phyloP scores from a whole-genome alignment of 2,113 vertebrate genomes.

The Heteronetta atricapilla region DNA sequence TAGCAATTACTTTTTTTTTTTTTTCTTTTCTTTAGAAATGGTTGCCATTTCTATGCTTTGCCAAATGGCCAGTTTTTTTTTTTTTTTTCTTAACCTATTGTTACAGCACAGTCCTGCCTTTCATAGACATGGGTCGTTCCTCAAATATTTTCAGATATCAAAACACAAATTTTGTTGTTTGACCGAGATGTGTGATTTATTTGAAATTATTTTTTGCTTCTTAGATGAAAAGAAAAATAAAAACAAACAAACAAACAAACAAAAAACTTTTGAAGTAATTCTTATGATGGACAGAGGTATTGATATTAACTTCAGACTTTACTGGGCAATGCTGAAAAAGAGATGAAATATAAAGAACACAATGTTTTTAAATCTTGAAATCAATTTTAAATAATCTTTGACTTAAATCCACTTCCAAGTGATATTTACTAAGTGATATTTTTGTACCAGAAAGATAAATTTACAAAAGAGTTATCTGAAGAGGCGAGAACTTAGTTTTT shows the following conservation, averaged over 20 bases:
- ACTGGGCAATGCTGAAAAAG: neutral
- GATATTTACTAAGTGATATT: neutral
- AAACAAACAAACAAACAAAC: neutral
- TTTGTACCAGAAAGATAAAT: conserved; percentile 7
- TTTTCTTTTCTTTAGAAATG: neutral
- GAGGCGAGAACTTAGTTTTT: neutral
- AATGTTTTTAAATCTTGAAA: conserved; percentile 32
- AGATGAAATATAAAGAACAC: conserved; percentile 42
- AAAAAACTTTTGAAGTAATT: neutral
- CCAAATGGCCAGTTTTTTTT: neutral
- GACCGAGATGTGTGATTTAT: neutral
- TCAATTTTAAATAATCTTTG: conserved; percentile 35
- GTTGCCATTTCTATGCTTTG: neutral
- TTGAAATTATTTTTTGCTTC: neutral
- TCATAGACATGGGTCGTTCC: neutral
- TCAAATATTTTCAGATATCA: conserved; percentile 5
- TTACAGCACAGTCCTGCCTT: neutral
- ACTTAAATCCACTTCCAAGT: conserved; percentile 22
- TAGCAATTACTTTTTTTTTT: neutral
- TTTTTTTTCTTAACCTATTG: neutral
- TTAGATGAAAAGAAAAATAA: neutral
- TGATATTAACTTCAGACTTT: conserved; percentile 32
- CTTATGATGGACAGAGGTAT: neutral
- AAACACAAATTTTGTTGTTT: neutral
- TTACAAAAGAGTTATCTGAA: conserved; percentile 16